phyloP scores from a whole-genome alignment of 1,140 invertebrate genomes.

The Rhagoletis zephyria region DNA sequence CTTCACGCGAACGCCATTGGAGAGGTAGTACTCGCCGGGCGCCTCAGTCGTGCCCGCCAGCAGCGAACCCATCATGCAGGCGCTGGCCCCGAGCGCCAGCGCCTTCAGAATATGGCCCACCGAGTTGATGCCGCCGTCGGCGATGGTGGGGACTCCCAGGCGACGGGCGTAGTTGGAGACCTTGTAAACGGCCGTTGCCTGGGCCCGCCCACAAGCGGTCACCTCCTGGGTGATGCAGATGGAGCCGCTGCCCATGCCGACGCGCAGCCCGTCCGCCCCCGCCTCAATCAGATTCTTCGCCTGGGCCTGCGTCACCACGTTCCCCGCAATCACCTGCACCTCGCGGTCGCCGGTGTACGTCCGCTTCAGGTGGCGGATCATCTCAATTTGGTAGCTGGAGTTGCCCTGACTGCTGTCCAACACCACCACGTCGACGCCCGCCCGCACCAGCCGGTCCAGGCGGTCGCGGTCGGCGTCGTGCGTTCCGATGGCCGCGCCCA shows the following conservation, averaged over 20 bases:
- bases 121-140: slow-evolving; percentile 97
- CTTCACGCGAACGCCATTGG: slow-evolving; percentile 96
- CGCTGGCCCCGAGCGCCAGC: slow-evolving; percentile 90
- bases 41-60: slow-evolving; percentile 98
- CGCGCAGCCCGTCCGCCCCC: slow-evolving; percentile 94
- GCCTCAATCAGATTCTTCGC: slow-evolving; percentile 98
- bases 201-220: slow-evolving; percentile 98
- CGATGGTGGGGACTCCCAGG: slow-evolving; percentile 95
- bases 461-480: slow-evolving; percentile 87
- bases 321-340: slow-evolving; percentile 96
- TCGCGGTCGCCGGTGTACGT: slow-evolving; percentile 93
- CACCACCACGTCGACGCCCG: slow-evolving; percentile 96
- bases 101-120: slow-evolving; percentile 97
- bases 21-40: slow-evolving; percentile 98
- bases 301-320: slow-evolving; percentile 94
- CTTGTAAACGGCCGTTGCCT: slow-evolving; percentile 93
- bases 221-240: slow-evolving; percentile 99
- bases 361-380: slow-evolving; percentile 94
- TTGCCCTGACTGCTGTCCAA: slow-evolving; percentile 99
- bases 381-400: slow-evolving; percentile 94
- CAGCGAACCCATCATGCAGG: slow-evolving; percentile 99
- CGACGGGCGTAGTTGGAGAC: slow-evolving; percentile 91
- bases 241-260: slow-evolving; percentile 98
- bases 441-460: slow-evolving; percentile 84
- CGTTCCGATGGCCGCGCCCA: slow-evolving; percentile 97